Conservation (phyloP, 2,888 invertebrate genomes). For the Rhynchonema sp. region DNA sequence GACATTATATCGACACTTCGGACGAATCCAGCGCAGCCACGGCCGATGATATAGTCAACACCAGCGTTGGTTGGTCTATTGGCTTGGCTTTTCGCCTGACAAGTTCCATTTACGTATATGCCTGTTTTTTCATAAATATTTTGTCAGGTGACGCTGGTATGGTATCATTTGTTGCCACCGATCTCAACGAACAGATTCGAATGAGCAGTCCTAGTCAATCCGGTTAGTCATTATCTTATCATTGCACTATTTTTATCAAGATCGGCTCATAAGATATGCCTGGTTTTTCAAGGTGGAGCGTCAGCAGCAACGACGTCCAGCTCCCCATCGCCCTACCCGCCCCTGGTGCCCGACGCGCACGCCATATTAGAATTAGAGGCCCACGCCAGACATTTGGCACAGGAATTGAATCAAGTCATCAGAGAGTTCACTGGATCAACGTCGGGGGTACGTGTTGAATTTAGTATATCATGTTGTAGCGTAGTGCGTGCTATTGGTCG, state of each 20-base stretch:
- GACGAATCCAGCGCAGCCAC: neutral
- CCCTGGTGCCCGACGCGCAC: neutral
- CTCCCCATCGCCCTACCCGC: neutral
- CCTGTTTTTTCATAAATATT: too few species aligned
- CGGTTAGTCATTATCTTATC: too few species aligned
- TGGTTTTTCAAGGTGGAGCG: neutral
- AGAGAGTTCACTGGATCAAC: neutral
- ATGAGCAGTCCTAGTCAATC: constrained; percentile 1
- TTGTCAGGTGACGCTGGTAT: neutral
- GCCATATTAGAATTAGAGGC: neutral
- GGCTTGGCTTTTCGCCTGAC: too few species aligned
- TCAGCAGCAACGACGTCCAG: neutral
- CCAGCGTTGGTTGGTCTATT: too few species aligned
- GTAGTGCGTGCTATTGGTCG: too few species aligned
- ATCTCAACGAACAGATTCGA: neutral
- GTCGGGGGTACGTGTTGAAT: neutral
- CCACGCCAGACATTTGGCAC: neutral
- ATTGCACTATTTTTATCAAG: too few species aligned
- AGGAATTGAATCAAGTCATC: neutral
- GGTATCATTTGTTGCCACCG: constrained; percentile 1
- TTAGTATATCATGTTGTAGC: too few species aligned
- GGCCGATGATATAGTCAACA: neutral
- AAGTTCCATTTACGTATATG: too few species aligned
- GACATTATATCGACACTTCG: constrained; percentile 2
- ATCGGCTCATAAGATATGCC: too few species aligned